Conservation (phyloP, 2,888 invertebrate species). For the Labia minor region DNA sequence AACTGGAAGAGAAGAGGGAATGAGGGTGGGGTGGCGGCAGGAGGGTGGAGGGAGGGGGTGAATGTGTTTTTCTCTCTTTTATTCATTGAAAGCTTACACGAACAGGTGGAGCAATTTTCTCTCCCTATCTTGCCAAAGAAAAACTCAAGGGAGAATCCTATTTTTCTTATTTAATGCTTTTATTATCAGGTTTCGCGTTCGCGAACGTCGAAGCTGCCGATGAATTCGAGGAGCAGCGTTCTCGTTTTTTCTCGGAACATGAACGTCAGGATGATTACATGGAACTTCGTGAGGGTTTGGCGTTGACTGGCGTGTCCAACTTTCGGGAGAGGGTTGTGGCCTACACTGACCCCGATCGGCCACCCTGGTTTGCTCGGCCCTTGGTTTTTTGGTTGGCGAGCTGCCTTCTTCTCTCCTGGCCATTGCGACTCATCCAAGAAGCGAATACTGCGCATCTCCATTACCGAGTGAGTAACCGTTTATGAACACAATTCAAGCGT, state of each 20-base stretch:
- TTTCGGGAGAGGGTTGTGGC: conserved; percentile 47
- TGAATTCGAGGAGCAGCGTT: conserved; percentile 72
- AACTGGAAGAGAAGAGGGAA: too few relatives aligned
- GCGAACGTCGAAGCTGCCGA: conserved; percentile 63
- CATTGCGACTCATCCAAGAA: conserved; percentile 63
- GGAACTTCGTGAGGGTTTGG: conserved; percentile 73
- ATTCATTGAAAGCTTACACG: too few relatives aligned
- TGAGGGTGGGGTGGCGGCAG: too few relatives aligned
- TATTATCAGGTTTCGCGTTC: conserved; percentile 51
- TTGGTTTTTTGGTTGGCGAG: conserved; percentile 65
- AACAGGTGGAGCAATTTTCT: too few relatives aligned
- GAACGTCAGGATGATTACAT: conserved; percentile 73
- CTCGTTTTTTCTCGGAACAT: conserved; percentile 66
- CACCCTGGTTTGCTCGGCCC: conserved; percentile 57
- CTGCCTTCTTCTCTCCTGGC: conserved; percentile 68
- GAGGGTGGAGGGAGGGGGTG: too few relatives aligned
- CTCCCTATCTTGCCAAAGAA: too few relatives aligned
- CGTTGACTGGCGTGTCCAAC: conserved; percentile 52
- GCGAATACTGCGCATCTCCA: conserved; percentile 72
- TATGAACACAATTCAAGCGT: not conserved
- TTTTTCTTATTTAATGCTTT: too few relatives aligned
- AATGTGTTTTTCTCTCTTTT: too few relatives aligned
- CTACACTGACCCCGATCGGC: conserved; percentile 37
- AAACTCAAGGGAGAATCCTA: too few relatives aligned
- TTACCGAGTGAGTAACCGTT: conserved; percentile 64